Percentiles rank a stretch among this genome's conserved stretches.
phyloP scores from a whole-genome alignment of 2,888 invertebrate species.

The Yponomeuta sedellus region DNA sequence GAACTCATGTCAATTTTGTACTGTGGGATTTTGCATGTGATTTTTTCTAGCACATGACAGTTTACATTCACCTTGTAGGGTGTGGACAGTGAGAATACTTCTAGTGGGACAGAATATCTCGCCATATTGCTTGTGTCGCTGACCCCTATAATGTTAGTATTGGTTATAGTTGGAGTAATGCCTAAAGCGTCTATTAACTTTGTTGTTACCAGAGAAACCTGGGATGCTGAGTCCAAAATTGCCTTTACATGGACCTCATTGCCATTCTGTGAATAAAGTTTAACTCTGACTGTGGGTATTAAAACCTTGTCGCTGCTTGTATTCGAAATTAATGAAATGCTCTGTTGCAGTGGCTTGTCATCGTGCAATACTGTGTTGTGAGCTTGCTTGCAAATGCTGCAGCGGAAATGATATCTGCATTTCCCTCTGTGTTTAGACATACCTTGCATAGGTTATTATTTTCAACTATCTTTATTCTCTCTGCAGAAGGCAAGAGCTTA shows the following conservation, averaged over 20 bases:
- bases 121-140: not conserved
- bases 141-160: not conserved
- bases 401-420: constrained; percentile 21
- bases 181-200: not conserved
- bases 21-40: not conserved
- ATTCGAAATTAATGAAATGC: constrained; percentile 11
- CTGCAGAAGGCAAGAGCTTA: too few relatives aligned
- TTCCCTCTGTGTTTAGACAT: constrained; percentile 20
- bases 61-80: not conserved
- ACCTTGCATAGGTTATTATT: constrained; percentile 18
- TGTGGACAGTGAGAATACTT: not conserved
- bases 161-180: not conserved
- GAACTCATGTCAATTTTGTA: constrained; percentile 1
- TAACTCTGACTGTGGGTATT: constrained; percentile 6
- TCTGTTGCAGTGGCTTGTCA: constrained; percentile 15
- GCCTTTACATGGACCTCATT: not conserved
- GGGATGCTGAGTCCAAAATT: not conserved
- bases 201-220: constrained; percentile 1
- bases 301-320: constrained; percentile 18
- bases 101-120: not conserved
- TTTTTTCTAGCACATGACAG: not conserved
- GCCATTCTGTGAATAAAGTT: not conserved
- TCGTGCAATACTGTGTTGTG: constrained; percentile 21
- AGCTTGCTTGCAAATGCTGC: constrained; percentile 19
- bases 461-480: constrained; percentile 15